phyloP scores from a whole-genome alignment of 2,113 vertebrate species.

The Athene cunicularia region DNA sequence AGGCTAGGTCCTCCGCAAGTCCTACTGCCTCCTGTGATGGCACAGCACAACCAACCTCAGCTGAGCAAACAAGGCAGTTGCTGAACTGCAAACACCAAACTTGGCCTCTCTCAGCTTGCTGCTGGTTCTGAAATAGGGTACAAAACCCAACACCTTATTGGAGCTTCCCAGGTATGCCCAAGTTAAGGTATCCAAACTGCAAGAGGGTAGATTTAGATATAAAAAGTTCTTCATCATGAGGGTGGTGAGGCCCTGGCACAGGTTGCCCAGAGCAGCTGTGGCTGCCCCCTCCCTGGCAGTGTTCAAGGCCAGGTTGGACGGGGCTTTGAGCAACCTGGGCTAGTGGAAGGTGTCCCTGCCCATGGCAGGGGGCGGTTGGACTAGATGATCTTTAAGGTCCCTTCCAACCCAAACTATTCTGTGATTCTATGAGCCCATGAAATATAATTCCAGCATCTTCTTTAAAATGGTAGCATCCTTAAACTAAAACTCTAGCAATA shows the following conservation, averaged over 20 bases:
- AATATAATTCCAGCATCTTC: not conserved
- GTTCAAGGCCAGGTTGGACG: too few species aligned
- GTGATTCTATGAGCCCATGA: not conserved
- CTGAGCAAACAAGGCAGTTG: not conserved
- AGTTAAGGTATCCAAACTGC: not conserved
- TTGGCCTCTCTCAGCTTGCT: not conserved
- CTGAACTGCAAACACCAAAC: not conserved
- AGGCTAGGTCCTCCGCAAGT: not conserved
- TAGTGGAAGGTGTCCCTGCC: too few species aligned
- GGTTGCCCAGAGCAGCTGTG: too few species aligned
- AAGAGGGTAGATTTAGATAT: too few species aligned
- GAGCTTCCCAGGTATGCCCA: not conserved
- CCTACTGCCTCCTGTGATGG: not conserved
- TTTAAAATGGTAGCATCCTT: not conserved
- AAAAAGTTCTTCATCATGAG: too few species aligned
- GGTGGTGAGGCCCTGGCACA: too few species aligned
- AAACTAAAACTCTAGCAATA: not conserved
- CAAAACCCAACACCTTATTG: not conserved
- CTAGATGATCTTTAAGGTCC: too few species aligned
- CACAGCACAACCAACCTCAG: not conserved
- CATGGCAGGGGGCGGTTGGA: too few species aligned
- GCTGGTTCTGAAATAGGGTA: not conserved
- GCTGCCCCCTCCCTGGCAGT: too few species aligned
- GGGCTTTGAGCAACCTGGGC: too few species aligned
- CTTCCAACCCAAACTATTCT: too few species aligned